These are phyloP conservation scores for Palythoa grandiflora DNA, from an alignment of 92 coral and sea anemone species.

Conservation along the genomic window DNA sequence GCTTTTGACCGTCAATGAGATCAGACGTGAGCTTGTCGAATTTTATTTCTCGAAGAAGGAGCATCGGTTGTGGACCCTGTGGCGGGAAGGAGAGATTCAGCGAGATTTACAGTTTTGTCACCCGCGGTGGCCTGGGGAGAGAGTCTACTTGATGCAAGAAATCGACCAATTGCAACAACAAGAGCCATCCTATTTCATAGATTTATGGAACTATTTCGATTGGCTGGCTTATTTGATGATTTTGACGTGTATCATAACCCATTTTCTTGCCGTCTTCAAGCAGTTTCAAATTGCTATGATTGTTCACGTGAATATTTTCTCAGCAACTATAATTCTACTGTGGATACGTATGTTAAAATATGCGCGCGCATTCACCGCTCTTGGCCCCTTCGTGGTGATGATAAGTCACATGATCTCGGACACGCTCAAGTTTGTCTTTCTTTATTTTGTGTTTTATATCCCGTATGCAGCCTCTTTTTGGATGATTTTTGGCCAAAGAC, in stretches of 20 bases:
- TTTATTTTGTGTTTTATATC: slow-evolving; percentile 87
- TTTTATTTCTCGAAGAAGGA: slow-evolving; percentile 85
- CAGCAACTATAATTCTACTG: slow-evolving; percentile 78
- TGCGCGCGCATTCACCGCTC: slow-evolving; percentile 92
- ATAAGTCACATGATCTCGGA: slow-evolving; percentile 87
- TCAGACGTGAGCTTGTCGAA: slow-evolving; percentile 79
- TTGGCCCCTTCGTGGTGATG: slow-evolving; percentile 97
- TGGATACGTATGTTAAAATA: slow-evolving; percentile 93
- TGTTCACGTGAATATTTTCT: slow-evolving; percentile 73
- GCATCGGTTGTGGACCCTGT: slow-evolving; percentile 83
- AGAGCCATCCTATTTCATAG: slow-evolving; percentile 85
- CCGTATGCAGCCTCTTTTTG: slow-evolving; percentile 99
- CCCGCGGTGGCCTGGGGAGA: slow-evolving; percentile 99
- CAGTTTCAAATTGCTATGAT: slow-evolving; percentile 53
- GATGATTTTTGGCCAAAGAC: slow-evolving; percentile 87
- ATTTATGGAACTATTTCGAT: slow-evolving; percentile 93
- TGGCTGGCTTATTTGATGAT: slow-evolving; percentile 87
- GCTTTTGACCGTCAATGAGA: slow-evolving; percentile 82
- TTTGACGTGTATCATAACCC: slow-evolving; percentile 73
- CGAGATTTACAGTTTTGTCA: slow-evolving; percentile 91
- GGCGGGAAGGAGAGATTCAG: slow-evolving; percentile 88
- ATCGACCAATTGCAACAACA: slow-evolving; percentile 75
- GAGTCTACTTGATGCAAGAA: slow-evolving; percentile 91
- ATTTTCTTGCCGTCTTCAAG: slow-evolving; percentile 66
- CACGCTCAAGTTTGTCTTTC: slow-evolving; percentile 85